phyloP scores from a whole-genome alignment of 2,797 vertebrate species.

The Coccyzus lansbergi region DNA sequence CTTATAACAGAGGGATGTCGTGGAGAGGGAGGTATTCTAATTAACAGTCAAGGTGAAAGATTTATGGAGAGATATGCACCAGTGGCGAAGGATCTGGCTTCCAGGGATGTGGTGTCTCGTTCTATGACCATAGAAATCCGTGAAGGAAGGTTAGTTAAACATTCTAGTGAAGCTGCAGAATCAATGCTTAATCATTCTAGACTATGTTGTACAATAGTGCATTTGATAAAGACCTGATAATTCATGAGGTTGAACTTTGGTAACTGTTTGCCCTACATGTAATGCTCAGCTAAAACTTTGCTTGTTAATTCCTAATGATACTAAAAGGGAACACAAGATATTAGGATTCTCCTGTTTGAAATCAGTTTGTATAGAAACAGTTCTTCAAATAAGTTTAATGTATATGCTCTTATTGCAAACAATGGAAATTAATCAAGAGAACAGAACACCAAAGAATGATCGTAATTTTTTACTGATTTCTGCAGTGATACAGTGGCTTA shows the following conservation, averaged over 20 bases:
- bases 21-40: slow-evolving; percentile 96
- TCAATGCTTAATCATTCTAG: neutral
- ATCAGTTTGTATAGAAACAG: neutral
- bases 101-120: slow-evolving; percentile 94
- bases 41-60: slow-evolving; percentile 96
- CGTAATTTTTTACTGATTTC: neutral
- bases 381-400: neutral
- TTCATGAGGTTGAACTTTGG: neutral
- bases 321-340: neutral
- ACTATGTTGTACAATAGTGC: neutral
- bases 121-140: slow-evolving; percentile 98
- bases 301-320: neutral
- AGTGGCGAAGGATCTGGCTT: slow-evolving; percentile 96
- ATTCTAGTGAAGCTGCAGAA: neutral
- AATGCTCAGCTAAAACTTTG: too few relatives aligned
- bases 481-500: neutral
- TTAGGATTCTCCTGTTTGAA: neutral
- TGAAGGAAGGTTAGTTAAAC: slow-evolving; percentile 88
- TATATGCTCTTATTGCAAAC: neutral
- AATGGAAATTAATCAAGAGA: neutral
- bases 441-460: neutral
- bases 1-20: slow-evolving; percentile 98
- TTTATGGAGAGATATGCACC: slow-evolving; percentile 99
- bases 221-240: neutral
- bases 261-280: too few relatives aligned